Percentiles rank a stretch among this genome's conserved stretches.
These are phyloP conservation scores for Ispidina picta DNA, from an alignment of 2,797 vertebrate species.

Conservation along the genomic window DNA sequence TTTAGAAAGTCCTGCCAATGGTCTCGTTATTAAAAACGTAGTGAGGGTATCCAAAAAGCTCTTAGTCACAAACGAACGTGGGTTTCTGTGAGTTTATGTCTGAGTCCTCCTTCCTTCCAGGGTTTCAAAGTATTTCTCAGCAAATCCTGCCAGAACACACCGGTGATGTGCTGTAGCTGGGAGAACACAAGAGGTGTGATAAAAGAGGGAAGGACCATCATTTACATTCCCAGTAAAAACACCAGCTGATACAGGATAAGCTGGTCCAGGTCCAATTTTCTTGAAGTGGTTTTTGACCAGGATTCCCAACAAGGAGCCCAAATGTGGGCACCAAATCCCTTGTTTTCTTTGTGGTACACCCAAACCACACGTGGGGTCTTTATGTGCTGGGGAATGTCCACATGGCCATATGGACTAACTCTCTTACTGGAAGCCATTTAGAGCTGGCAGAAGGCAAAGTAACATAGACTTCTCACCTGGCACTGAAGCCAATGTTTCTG, in stretches of 20 bases:
- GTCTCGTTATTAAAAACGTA: neutral
- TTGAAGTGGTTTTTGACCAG: constrained; percentile 7
- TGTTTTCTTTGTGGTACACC: neutral
- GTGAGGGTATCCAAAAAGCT: constrained; percentile 15
- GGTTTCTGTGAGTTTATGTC: neutral
- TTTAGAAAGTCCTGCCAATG: constrained; percentile 38
- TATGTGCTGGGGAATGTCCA: neutral
- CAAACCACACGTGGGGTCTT: neutral
- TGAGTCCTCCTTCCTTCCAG: neutral
- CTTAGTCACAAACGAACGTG: neutral
- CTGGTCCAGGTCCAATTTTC: neutral
- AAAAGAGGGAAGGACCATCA: neutral
- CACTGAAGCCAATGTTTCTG: neutral
- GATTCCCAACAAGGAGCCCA: neutral
- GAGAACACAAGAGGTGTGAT: neutral
- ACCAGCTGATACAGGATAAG: neutral
- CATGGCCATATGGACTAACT: fast-evolving
- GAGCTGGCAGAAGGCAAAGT: neutral
- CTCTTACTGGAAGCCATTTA: neutral
- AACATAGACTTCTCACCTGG: neutral
- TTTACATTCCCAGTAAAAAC: neutral
- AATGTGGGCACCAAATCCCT: neutral
- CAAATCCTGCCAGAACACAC: neutral
- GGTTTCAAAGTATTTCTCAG: constrained; percentile 10
- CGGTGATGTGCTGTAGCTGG: fast-evolving